phyloP scores from a whole-genome alignment of 2,797 vertebrate genomes.

The Esox masquinongy region DNA sequence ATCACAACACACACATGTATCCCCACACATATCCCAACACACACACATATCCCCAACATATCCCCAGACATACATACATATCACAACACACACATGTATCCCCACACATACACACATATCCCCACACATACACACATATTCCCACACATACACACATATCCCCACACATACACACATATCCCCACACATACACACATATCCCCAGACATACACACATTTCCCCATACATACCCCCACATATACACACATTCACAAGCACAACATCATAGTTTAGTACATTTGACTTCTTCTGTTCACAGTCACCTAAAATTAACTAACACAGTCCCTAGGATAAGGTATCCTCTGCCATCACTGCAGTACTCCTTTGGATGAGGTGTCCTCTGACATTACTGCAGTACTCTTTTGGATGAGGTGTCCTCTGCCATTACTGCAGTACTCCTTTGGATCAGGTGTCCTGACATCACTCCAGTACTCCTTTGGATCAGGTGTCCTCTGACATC shows the following conservation, averaged over 20 bases:
- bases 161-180: no score
- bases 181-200: neutral
- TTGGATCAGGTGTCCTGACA: conserved; percentile 4
- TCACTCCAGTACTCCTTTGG: neutral
- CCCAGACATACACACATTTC: neutral
- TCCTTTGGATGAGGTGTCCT: neutral
- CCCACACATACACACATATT: no score
- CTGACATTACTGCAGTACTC: conserved; percentile 2
- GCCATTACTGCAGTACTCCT: neutral
- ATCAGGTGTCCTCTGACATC: conserved; percentile 4
- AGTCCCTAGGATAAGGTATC: neutral
- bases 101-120: no score
- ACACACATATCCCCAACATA: no score
- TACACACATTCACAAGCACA: neutral
- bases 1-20: no score
- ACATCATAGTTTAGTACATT: neutral
- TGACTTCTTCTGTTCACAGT: neutral
- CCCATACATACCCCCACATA: no score
- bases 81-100: no score
- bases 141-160: no score
- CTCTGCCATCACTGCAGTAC: conserved; percentile 1
- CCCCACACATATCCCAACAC: no score
- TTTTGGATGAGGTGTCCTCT: conserved; percentile 3
- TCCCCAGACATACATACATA: no score
- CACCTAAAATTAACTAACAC: neutral